Base-by-base conservation (phyloP, 2,797 vertebrate species). In the Prunella strophiata region DNA sequence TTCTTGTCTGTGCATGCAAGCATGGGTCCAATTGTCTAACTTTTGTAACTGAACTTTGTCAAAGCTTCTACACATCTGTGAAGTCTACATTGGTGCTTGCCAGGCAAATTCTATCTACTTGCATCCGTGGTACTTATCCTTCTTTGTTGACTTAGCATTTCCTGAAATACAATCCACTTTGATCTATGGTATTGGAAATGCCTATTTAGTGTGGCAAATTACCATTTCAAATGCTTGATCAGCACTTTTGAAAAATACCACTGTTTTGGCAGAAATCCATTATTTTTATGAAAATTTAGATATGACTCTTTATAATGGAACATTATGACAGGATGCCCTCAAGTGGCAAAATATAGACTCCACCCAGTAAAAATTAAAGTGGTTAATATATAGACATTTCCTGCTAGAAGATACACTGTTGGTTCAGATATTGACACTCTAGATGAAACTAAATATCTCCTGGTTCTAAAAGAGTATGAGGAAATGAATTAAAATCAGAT, bases 251-350 rank as follows among this genome's bases (percentile, higher is more conserved):
- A 84, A 68, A 94, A 91, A 85, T 82, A 52, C 17, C 21, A 52
- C 20, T 45, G 21, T 94, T 94, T 77, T 23, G 3, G 40, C 48
- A 95, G 63, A 94, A 73, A 91, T 55, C 42, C 55, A 73, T 91
- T 84, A 21, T 81, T 93, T 94, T 85, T 16, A 91, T 59, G 67
- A 84, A 54, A 89, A 91, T 95, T 89, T 96, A 85, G 55, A 83
- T 34, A 8, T 57, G 36, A 13, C 71, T 58, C 29, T 91, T 55
- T 92, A 6, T 89, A 93, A 83, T n/a, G 62, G 96, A 97, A 96
- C 71, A 95, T 96, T 97, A 98, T 96, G 97, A 94, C 95, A 98
- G 96, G 94, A 97, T 98, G 98, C 98, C 98, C 98, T 98, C 98
- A 98, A 98, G 98, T 98, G 98, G 98, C 95, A 97, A 98, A 95